Percentiles rank a stretch among this genome's conserved stretches.
Conservation (phyloP, 2,888 invertebrate genomes). For the Dione juno region DNA sequence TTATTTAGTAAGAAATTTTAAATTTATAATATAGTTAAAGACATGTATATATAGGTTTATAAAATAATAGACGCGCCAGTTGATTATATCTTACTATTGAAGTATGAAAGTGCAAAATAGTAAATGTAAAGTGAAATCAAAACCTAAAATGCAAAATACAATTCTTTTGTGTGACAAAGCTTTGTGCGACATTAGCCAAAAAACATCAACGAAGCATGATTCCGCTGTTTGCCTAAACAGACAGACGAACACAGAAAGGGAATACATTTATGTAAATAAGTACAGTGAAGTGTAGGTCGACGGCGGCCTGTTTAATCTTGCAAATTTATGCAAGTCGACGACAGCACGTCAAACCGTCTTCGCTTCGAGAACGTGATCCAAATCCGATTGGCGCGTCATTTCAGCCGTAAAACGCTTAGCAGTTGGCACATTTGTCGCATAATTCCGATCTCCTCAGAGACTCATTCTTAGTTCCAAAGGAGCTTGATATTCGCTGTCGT, state of each 20-base stretch:
- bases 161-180: constrained; percentile 10
- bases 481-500: constrained; percentile 71
- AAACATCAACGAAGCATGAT: constrained; percentile 9
- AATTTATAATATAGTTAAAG: too few species aligned
- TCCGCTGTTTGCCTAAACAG: constrained; percentile 1
- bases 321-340: constrained; percentile 81
- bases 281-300: constrained; percentile 53
- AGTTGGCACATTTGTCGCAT: constrained; percentile 78
- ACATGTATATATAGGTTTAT: neutral
- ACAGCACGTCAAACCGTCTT: constrained; percentile 80
- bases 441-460: constrained; percentile 68
- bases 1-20: too few species aligned
- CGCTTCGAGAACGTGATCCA: constrained; percentile 76
- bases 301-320: constrained; percentile 74
- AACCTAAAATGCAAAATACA: constrained; percentile 14
- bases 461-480: constrained; percentile 55
- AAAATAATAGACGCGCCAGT: neutral
- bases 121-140: neutral
- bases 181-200: constrained; percentile 15
- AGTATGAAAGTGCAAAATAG: constrained; percentile 1
- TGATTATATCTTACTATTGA: neutral
- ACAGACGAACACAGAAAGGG: constrained; percentile 43
- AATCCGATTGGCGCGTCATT: constrained; percentile 79
- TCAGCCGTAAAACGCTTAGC: constrained; percentile 77
- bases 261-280: constrained; percentile 71